Percentiles rank a stretch among this genome's conserved stretches.
These are phyloP conservation scores for Fregata magnificens DNA, from an alignment of 2,113 vertebrate genomes.

Conservation along the genomic window DNA sequence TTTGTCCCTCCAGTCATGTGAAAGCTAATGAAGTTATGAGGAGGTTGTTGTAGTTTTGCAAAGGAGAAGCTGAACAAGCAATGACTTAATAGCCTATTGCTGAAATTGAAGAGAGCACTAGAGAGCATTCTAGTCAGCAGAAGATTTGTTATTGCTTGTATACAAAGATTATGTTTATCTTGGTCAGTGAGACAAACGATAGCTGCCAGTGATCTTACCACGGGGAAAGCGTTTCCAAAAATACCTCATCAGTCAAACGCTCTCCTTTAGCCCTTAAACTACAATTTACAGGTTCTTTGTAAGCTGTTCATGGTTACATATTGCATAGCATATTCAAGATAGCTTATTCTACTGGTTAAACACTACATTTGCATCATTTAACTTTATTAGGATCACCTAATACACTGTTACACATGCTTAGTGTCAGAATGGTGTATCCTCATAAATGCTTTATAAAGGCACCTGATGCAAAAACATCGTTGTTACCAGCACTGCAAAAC, in stretches of 20 bases:
- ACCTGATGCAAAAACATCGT: neutral
- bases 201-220: neutral
- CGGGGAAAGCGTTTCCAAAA: neutral
- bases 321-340: neutral
- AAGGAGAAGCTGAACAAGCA: neutral
- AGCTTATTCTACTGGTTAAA: neutral
- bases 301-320: neutral
- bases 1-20: neutral
- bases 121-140: neutral
- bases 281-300: neutral
- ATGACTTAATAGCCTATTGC: neutral
- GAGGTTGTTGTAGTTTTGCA: neutral
- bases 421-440: neutral
- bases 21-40: neutral
- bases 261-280: neutral
- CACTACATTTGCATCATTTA: neutral
- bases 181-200: neutral
- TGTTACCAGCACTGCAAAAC: neutral
- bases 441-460: neutral
- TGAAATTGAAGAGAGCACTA: neutral
- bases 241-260: neutral
- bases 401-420: neutral
- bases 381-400: neutral
- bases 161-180: neutral
- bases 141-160: neutral